Conservation (phyloP, 2,797 vertebrate species). For the Siniperca undulata region DNA sequence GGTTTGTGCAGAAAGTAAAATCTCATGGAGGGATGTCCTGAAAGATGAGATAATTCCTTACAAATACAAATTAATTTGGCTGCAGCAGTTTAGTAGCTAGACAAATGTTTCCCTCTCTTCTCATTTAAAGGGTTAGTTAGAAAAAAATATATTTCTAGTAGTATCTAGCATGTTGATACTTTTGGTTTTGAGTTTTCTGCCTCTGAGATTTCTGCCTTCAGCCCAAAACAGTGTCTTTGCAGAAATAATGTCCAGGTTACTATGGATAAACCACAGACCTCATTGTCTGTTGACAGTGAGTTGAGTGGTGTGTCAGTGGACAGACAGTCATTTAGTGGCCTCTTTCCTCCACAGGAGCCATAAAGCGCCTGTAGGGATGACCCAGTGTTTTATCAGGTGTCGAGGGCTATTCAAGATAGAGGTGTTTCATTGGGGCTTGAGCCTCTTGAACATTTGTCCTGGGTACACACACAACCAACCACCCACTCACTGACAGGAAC, state of each 20-base stretch:
- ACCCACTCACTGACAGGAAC: conserved; percentile 53
- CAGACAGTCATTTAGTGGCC: conserved; percentile 35
- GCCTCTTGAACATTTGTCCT: conserved; percentile 71
- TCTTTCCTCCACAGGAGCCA: conserved; percentile 52
- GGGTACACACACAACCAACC: conserved; percentile 53
- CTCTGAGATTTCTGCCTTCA: too few species aligned
- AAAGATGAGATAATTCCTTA: neutral
- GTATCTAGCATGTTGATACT: neutral
- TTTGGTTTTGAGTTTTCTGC: neutral
- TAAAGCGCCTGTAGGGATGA: conserved; percentile 66
- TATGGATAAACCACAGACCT: neutral
- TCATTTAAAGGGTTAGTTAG: neutral
- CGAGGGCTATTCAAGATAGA: conserved; percentile 60
- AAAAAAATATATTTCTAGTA: neutral
- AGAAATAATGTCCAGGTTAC: neutral
- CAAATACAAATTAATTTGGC: conserved; percentile 3
- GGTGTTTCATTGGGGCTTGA: conserved; percentile 69
- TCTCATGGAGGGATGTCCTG: conserved; percentile 1
- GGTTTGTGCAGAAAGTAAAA: neutral
- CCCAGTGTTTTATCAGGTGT: conserved; percentile 78
- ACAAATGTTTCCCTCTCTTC: neutral
- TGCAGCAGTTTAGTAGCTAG: neutral
- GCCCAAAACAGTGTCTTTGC: neutral
- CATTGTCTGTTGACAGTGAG: neutral
- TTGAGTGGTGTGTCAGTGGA: conserved; percentile 8